Conservation (phyloP, 1,140 invertebrate species). For the Trinorchestia longiramus region DNA sequence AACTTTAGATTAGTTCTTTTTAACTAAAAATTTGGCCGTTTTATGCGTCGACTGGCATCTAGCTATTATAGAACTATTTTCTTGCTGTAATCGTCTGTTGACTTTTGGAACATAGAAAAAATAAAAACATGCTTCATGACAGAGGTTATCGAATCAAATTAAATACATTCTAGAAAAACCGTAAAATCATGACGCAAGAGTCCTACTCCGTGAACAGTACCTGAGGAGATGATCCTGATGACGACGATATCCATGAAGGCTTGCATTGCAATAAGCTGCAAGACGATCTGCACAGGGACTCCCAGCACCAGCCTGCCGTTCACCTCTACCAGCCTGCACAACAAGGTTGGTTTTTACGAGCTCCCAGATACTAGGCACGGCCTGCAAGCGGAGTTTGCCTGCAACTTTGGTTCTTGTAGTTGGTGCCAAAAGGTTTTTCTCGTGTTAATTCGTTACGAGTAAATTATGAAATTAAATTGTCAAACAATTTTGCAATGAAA, state of each 20-base stretch:
- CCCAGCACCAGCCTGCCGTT: constrained; percentile 83
- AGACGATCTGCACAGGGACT: constrained; percentile 71
- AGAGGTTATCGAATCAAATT: no score
- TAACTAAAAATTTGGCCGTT: neutral
- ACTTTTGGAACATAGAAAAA: no score
- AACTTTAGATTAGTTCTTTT: neutral
- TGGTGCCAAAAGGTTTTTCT: no score
- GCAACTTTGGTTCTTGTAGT: neutral
- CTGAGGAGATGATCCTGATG: constrained; percentile 47
- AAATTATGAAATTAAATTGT: no score
- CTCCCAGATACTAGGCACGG: neutral
- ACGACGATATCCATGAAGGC: constrained; percentile 61
- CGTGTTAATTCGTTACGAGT: no score
- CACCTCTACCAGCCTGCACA: constrained; percentile 82
- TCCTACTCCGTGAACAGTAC: neutral
- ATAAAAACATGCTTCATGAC: no score
- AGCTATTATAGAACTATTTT: no score
- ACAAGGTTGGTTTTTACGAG: neutral
- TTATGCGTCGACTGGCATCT: no score
- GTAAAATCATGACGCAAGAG: neutral
- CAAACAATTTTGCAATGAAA: no score
- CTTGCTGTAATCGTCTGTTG: no score
- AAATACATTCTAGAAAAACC: no score
- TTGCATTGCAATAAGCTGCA: constrained; percentile 56
- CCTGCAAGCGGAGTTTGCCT: neutral